Base-by-base conservation (phyloP, 2,797 vertebrate species). In the Novumbra hubbsi region DNA sequence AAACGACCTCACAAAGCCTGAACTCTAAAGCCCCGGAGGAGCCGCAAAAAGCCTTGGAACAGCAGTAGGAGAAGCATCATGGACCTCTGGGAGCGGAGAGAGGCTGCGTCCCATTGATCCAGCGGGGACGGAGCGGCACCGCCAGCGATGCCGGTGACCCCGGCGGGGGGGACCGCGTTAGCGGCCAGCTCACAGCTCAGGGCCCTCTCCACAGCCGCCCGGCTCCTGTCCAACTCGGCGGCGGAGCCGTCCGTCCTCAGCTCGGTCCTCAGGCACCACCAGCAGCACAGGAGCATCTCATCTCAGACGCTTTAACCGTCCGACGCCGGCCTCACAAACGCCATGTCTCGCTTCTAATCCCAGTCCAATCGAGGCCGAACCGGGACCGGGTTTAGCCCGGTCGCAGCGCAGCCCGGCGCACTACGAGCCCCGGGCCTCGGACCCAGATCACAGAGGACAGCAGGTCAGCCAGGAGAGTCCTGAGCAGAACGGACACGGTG, bases 201-300 rank as follows among this genome's bases (percentile, higher is more conserved):
- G 91, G 91, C 91, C n/a, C 88, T 93, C 88, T 95, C 94, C 88
- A 94, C 84, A 89, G 21, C 55, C 21, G 24, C 55, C 9, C 55
- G 11, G 55, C 89, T 63, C 84, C 82, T 87, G 80, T 88, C 80
- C 89, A 96, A 84, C 84, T 95, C 92, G 90, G 95, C 90, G 91
- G 93, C 93, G 0, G 21, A 60, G 55, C 21, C 11, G 55, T 60
- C 19, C 4, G 50, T 52, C 50, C 50, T 52, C 50, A 52, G 50
- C 88, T 96, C 91, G 79, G 93, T 92, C 88, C 94, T 97, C 91
- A 95, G 92, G 93, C 93, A 96, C 92, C 94, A 95, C 91, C 93
- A 93, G 81, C 95, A 96, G 92, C 95, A 96, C 90, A 93, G 92
- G 93, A 95, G 93, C 94, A 96, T 95, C 89, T 91, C 92, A 94